Conservation (phyloP, 2,797 vertebrate genomes). For the Pseudochirops corinnae region DNA sequence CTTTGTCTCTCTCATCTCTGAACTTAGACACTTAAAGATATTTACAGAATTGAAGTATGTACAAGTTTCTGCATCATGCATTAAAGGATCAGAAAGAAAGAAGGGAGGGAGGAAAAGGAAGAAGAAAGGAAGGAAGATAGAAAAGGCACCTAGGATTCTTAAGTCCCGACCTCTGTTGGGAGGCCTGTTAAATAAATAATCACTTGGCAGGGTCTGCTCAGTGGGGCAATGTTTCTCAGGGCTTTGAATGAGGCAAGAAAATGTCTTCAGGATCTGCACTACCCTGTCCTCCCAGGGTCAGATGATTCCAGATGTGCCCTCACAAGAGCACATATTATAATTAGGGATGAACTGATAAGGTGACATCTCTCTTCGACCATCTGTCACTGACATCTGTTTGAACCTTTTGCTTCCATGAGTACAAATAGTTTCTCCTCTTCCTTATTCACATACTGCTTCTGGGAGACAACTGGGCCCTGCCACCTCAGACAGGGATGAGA, state of each 20-base stretch:
- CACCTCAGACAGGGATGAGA: neutral
- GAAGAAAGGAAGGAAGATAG: too few relatives aligned
- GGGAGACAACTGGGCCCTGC: neutral
- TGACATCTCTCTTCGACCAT: neutral
- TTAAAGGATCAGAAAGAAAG: neutral
- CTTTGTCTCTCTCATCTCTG: neutral
- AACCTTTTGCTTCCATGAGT: neutral
- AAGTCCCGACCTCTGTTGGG: neutral
- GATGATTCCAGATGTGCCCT: neutral
- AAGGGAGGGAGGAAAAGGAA: accelerated
- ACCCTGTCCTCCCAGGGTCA: neutral
- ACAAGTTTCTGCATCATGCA: neutral
- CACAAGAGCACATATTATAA: neutral
- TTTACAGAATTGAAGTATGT: neutral
- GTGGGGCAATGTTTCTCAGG: neutral
- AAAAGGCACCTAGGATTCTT: too few relatives aligned
- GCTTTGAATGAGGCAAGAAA: neutral
- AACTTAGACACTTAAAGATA: neutral
- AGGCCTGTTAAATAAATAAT: neutral
- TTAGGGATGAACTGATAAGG: neutral
- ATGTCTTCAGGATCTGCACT: neutral
- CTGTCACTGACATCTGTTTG: neutral
- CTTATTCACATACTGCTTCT: neutral
- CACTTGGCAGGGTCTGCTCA: neutral
- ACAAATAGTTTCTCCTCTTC: neutral